Evolutionary conservation across 1,140 invertebrate species (phyloP).

Genomic region (Drosophila virilis): DNA sequence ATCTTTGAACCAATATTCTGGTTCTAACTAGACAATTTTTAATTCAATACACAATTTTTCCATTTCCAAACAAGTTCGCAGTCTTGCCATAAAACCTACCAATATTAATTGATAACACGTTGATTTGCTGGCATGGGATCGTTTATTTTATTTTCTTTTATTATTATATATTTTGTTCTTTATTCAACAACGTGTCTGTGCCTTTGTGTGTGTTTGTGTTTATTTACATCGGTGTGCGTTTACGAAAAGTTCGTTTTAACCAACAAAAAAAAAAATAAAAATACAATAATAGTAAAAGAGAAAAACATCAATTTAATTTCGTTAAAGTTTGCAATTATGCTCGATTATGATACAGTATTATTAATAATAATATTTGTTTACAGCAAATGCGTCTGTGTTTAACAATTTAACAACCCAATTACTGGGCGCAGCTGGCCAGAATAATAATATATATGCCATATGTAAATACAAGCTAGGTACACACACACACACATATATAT

Average conservation of each 20-base stretch:
- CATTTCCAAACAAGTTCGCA: too few species aligned
- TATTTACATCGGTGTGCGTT: constrained; percentile 30
- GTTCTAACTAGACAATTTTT: too few species aligned
- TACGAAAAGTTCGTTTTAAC: constrained; percentile 1
- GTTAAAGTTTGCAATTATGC: constrained; percentile 20
- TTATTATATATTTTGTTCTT: constrained; percentile 19
- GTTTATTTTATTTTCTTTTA: constrained; percentile 5
- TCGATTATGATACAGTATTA: constrained; percentile 5
- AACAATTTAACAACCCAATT: constrained; percentile 19
- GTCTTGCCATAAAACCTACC: too few species aligned
- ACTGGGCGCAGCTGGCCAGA: too few species aligned
- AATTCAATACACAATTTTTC: too few species aligned
- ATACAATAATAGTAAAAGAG: too few species aligned
- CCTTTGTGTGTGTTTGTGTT: constrained; percentile 29
- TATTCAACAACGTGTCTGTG: constrained; percentile 52
- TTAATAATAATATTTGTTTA: constrained; percentile 19
- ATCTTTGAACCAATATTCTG: too few species aligned
- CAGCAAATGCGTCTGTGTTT: constrained; percentile 11
- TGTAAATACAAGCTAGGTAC: constrained; percentile 12
- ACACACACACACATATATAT: constrained; percentile 1
- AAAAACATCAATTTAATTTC: constrained; percentile 8
- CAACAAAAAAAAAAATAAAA: too few species aligned
- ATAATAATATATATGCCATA: neutral
- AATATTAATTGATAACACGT: neutral
- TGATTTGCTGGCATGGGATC: constrained; percentile 48